Evolutionary conservation across 2,888 invertebrate species (phyloP).

Genomic region (Drosophila differens): DNA sequence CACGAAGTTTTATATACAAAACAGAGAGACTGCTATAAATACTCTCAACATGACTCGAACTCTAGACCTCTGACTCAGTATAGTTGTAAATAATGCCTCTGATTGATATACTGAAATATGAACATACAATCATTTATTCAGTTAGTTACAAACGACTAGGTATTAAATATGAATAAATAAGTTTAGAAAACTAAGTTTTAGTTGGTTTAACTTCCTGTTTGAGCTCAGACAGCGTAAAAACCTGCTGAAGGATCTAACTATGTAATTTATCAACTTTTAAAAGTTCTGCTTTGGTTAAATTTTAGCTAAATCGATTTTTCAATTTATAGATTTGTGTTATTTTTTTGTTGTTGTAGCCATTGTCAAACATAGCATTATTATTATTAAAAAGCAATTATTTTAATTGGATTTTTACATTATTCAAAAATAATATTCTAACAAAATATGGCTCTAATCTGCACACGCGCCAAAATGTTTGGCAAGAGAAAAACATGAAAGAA

Average conservation of each 20-base stretch:
- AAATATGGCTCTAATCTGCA: constrained; percentile 14
- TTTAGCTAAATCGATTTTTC: neutral
- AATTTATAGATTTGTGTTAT: neutral
- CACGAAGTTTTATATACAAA: neutral
- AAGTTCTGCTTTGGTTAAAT: neutral
- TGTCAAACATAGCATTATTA: neutral
- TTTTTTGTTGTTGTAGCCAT: too few relatives aligned
- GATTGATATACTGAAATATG: neutral
- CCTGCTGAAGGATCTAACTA: neutral
- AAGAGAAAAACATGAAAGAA: neutral
- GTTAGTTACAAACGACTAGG: neutral
- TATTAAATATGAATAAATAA: neutral
- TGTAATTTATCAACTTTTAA: neutral
- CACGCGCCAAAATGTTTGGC: constrained; percentile 20
- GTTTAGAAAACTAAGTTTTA: neutral
- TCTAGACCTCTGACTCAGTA: neutral
- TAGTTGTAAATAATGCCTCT: neutral
- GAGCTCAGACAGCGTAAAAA: neutral
- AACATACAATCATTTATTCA: neutral
- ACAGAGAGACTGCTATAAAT: neutral
- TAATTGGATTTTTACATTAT: neutral
- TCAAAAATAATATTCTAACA: too few relatives aligned
- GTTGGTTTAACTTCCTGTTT: neutral
- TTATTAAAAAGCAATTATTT: neutral
- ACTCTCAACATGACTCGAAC: neutral